Evolutionary conservation across 2,113 vertebrate species (phyloP).

Genomic region (Antigone vipio): DNA sequence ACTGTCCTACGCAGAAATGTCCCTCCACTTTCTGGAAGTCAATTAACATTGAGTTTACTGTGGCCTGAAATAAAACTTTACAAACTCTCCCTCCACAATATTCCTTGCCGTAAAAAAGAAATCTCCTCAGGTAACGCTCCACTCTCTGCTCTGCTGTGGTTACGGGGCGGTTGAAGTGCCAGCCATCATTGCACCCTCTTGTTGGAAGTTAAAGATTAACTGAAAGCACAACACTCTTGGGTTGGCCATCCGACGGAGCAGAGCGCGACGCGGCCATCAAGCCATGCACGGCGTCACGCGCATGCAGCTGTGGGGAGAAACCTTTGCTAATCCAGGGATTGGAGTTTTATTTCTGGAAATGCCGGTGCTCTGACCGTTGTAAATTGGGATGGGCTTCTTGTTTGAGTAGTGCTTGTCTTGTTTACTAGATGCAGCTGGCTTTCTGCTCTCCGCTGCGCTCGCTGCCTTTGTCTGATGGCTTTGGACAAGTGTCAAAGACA

Average conservation of each 20-base stretch:
- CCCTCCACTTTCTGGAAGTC: background rate
- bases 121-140: background rate
- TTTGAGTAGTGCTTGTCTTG: background rate
- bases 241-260: accelerated
- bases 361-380: background rate
- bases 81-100: background rate
- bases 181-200: accelerated
- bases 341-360: background rate
- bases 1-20: background rate
- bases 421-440: background rate
- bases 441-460: background rate
- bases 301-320: background rate
- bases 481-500: constrained; percentile 39
- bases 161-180: background rate
- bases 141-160: accelerated
- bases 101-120: background rate
- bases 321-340: background rate
- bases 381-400: background rate
- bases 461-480: background rate
- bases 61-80: background rate
- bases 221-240: accelerated
- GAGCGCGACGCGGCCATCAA: accelerated
- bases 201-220: too few relatives aligned
- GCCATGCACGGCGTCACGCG: accelerated
- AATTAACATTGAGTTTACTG: background rate